These are phyloP conservation scores for Crepidodera aurea DNA, from an alignment of 2,888 invertebrate species.

Conservation along the genomic window DNA sequence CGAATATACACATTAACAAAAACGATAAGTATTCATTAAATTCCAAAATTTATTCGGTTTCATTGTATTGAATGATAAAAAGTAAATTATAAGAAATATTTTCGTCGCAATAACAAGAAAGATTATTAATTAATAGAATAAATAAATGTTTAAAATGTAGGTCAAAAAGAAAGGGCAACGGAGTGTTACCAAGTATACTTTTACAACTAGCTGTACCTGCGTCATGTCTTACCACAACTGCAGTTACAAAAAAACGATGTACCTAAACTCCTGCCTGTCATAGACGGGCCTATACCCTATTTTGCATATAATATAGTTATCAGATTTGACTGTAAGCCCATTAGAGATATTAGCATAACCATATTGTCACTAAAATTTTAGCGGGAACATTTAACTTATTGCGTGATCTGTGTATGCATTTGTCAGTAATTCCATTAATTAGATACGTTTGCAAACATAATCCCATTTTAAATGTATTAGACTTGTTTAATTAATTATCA, in stretches of 20 bases:
- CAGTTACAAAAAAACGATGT: too few species aligned
- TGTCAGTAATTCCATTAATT: slow-evolving; percentile 43
- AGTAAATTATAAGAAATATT: too few species aligned
- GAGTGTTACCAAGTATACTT: too few species aligned
- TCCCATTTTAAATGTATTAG: slow-evolving; percentile 45
- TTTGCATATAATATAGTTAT: neutral
- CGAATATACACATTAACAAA: neutral
- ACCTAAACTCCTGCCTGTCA: too few species aligned
- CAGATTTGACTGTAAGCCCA: neutral
- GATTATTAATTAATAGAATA: too few species aligned
- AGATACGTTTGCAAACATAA: slow-evolving; percentile 43
- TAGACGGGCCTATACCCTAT: too few species aligned
- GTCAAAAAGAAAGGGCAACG: too few species aligned
- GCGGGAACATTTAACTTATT: slow-evolving; percentile 22
- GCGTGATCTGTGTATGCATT: slow-evolving; percentile 15
- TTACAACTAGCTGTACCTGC: too few species aligned
- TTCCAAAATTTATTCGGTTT: neutral
- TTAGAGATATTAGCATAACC: slow-evolving; percentile 2
- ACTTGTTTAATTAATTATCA: slow-evolving; percentile 46
- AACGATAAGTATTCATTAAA: neutral
- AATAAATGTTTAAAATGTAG: too few species aligned
- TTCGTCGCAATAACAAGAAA: too few species aligned
- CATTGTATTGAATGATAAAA: too few species aligned
- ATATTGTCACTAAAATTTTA: slow-evolving; percentile 13
- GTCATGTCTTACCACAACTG: too few species aligned